Evolutionary conservation across 2,888 invertebrate genomes (phyloP).

Genomic region (Agonopterix arenella): DNA sequence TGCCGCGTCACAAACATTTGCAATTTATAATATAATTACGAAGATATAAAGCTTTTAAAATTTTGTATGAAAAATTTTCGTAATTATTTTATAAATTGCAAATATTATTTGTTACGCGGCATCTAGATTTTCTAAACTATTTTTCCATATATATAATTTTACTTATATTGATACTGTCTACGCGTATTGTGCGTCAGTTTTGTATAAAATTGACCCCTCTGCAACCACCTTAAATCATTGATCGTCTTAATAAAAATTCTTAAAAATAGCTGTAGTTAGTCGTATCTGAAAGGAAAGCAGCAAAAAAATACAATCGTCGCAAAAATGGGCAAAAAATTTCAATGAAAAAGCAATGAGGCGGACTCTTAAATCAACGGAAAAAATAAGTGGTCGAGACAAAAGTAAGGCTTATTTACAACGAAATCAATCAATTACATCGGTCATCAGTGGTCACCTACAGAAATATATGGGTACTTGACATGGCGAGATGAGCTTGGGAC

Average conservation of each 20-base stretch:
- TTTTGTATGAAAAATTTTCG: too few relatives aligned
- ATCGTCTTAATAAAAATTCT: neutral
- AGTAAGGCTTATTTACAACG: constrained; percentile 52
- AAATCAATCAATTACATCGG: constrained; percentile 66
- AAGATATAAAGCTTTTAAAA: too few relatives aligned
- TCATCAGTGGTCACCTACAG: constrained; percentile 44
- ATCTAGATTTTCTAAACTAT: too few relatives aligned
- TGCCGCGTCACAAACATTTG: too few relatives aligned
- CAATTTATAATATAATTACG: too few relatives aligned
- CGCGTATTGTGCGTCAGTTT: too few relatives aligned
- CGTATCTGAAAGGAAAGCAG: neutral
- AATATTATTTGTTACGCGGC: too few relatives aligned
- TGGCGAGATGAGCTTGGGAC: constrained; percentile 54
- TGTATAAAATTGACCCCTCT: too few relatives aligned
- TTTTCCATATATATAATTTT: too few relatives aligned
- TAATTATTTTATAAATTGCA: too few relatives aligned
- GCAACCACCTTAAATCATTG: too few relatives aligned
- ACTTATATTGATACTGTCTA: too few relatives aligned
- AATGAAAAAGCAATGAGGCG: neutral
- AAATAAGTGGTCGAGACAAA: constrained; percentile 22
- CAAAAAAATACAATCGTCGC: neutral
- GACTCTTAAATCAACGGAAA: neutral
- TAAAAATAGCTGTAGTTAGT: neutral
- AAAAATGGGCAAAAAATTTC: constrained; percentile 1
- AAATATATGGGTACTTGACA: constrained; percentile 65